phyloP scores from a whole-genome alignment of 2,888 invertebrate species.

The Seira sanloemensis region DNA sequence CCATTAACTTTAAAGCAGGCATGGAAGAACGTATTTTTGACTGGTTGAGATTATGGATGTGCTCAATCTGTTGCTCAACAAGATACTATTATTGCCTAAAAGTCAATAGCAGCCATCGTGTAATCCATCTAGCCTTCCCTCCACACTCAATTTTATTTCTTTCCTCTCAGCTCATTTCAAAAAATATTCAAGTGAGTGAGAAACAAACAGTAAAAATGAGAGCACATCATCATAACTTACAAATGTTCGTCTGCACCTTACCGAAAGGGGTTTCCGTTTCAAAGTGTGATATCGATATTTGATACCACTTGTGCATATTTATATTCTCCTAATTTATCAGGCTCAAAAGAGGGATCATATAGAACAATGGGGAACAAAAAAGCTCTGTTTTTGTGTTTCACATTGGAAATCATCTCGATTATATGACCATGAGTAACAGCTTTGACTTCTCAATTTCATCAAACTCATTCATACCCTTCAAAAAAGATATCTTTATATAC shows the following conservation, averaged over 20 bases:
- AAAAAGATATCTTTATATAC: slow-evolving; percentile 14
- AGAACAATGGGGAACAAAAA: background rate
- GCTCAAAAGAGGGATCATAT: slow-evolving; percentile 9
- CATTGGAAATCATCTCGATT: background rate
- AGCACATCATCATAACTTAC: slow-evolving; percentile 4
- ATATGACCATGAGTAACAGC: slow-evolving; percentile 14
- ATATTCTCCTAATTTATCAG: slow-evolving; percentile 14
- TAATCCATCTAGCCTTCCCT: slow-evolving; percentile 46
- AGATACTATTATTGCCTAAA: background rate
- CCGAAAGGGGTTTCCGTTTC: background rate
- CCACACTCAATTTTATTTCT: slow-evolving; percentile 17
- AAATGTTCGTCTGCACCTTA: slow-evolving; percentile 48
- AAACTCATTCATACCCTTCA: slow-evolving; percentile 20
- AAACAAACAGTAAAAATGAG: background rate
- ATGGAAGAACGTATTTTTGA: slow-evolving; percentile 43
- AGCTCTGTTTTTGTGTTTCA: background rate
- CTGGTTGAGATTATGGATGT: slow-evolving; percentile 24
- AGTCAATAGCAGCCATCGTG: slow-evolving; percentile 3
- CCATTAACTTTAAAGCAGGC: slow-evolving; percentile 58
- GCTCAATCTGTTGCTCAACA: slow-evolving; percentile 47
- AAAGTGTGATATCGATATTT: slow-evolving; percentile 36
- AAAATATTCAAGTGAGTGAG: background rate
- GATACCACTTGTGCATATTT: slow-evolving; percentile 24
- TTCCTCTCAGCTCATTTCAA: background rate
- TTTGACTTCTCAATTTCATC: slow-evolving; percentile 38